These are phyloP conservation scores for Pelodytes ibericus DNA, from an alignment of 2,797 vertebrate species.

Conservation along the genomic window DNA sequence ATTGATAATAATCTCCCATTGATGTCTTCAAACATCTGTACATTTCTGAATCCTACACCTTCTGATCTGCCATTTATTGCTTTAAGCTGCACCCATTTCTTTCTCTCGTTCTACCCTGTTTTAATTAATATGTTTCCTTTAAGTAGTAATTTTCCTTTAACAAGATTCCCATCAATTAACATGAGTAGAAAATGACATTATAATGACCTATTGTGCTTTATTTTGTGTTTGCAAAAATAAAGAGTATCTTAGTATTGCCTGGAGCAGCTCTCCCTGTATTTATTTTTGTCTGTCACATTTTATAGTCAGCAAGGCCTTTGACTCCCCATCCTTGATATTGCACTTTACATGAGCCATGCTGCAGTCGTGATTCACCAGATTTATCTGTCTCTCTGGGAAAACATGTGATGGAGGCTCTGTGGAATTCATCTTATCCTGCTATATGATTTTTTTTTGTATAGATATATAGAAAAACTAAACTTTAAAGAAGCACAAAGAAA, in stretches of 20 bases:
- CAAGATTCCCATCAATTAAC: too few species aligned
- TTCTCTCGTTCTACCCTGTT: too few species aligned
- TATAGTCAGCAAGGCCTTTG: background rate
- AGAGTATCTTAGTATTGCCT: background rate
- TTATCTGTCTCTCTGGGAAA: conserved; percentile 1
- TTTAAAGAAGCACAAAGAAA: conserved; percentile 17
- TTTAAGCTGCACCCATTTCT: too few species aligned
- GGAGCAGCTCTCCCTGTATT: background rate
- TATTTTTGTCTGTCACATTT: background rate
- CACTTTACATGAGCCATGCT: conserved; percentile 9
- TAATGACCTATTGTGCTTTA: too few species aligned
- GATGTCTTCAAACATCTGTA: too few species aligned
- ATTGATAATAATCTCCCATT: too few species aligned
- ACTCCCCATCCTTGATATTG: background rate
- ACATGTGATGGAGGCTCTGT: conserved; percentile 10
- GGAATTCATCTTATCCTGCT: conserved; percentile 13
- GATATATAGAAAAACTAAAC: conserved; percentile 38
- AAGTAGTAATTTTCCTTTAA: too few species aligned
- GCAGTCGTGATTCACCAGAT: background rate
- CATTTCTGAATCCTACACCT: too few species aligned
- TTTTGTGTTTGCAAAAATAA: background rate
- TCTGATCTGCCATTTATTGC: too few species aligned
- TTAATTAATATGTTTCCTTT: too few species aligned
- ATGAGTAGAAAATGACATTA: too few species aligned
- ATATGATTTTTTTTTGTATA: conserved; percentile 34